A percentile compares a stretch with the other conserved stretches of the same genome.
Conservation (phyloP, 2,797 vertebrate genomes). For the Hybognathus amarus region DNA sequence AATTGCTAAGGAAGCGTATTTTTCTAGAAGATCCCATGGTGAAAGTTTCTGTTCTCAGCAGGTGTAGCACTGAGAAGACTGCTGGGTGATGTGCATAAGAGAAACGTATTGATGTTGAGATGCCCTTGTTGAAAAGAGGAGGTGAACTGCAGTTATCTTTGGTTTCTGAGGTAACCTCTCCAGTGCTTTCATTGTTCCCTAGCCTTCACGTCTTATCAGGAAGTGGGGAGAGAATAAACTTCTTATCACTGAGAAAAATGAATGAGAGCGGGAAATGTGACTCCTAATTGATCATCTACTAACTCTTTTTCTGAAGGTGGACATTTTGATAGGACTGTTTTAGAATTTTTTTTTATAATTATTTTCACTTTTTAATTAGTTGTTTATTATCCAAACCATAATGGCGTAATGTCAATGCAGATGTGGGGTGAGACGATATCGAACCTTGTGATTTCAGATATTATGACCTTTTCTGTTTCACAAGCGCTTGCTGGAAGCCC, state of each 20-base stretch:
- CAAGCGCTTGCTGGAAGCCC: slow-evolving; percentile 2
- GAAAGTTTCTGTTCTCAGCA: slow-evolving; percentile 31
- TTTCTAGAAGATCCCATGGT: not conserved
- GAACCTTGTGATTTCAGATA: not conserved
- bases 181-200: slow-evolving; percentile 51
- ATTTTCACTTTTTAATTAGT: not conserved
- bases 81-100: slow-evolving; percentile 49
- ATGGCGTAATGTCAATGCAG: not conserved
- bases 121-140: slow-evolving; percentile 52
- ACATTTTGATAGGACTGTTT: not conserved
- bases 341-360: not conserved
- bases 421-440: not conserved
- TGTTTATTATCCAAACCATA: not conserved
- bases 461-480: not conserved
- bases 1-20: slow-evolving; percentile 21
- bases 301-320: not conserved
- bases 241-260: slow-evolving; percentile 45
- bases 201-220: slow-evolving; percentile 51
- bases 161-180: slow-evolving; percentile 54
- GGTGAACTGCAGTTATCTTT: slow-evolving; percentile 57
- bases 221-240: slow-evolving; percentile 42
- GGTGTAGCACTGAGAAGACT: slow-evolving; percentile 21
- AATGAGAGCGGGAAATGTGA: not conserved
- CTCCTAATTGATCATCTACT: slow-evolving; percentile 17
- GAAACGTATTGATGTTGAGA: slow-evolving; percentile 52